These are phyloP conservation scores for Rhizomys pruinosus DNA, from an alignment of 2,113 vertebrate genomes.

Conservation along the genomic window DNA sequence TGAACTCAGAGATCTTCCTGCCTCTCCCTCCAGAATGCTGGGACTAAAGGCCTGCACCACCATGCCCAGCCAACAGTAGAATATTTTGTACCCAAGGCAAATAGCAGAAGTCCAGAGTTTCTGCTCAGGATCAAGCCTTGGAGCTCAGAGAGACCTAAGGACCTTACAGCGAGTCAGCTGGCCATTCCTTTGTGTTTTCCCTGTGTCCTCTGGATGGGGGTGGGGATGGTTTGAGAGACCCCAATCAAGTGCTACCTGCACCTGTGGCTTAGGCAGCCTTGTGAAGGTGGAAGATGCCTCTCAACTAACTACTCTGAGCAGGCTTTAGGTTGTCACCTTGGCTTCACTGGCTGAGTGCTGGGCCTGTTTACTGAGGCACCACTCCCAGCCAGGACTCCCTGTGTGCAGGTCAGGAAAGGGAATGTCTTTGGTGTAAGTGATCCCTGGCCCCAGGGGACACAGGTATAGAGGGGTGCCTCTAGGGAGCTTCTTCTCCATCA, in stretches of 20 bases:
- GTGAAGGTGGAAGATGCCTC: background rate
- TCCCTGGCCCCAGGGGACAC: rapidly evolving
- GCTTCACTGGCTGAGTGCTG: background rate
- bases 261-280: background rate
- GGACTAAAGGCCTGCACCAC: no score
- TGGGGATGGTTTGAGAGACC: background rate
- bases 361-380: background rate
- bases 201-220: background rate
- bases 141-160: background rate
- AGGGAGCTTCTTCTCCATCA: background rate
- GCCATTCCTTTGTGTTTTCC: background rate
- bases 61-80: no score
- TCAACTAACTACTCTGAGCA: background rate
- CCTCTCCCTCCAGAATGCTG: no score
- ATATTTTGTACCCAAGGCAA: background rate
- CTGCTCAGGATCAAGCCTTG: background rate
- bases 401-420: background rate
- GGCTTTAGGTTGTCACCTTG: background rate
- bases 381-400: background rate
- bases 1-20: no score
- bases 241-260: background rate
- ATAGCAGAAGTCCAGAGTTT: background rate
- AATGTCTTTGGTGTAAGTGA: background rate
- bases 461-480: rapidly evolving
- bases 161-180: background rate